phyloP scores from a whole-genome alignment of 2,888 invertebrate genomes.

The Tenthredo mesomela region DNA sequence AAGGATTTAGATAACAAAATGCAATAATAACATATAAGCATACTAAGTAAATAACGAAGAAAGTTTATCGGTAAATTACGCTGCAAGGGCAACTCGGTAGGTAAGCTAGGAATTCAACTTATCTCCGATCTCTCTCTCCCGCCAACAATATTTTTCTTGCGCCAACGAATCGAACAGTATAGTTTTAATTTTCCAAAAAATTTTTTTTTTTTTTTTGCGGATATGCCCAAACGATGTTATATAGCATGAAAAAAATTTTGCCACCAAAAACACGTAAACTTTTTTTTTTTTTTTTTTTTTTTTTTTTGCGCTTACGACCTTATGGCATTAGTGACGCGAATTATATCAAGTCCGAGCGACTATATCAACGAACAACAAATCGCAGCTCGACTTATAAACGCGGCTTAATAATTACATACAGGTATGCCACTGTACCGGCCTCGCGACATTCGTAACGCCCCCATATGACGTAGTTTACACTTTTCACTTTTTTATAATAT shows the following conservation, averaged over 20 bases:
- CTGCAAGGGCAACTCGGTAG: constrained; percentile 58
- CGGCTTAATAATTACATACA: constrained; percentile 33
- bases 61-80: constrained; percentile 50
- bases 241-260: too few relatives aligned
- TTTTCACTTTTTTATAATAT: constrained; percentile 36
- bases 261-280: too few relatives aligned
- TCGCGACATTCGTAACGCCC: constrained; percentile 22
- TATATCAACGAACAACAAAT: neutral
- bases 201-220: too few relatives aligned
- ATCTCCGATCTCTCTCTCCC: constrained; percentile 34
- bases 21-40: constrained; percentile 42
- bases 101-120: constrained; percentile 57
- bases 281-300: too few relatives aligned
- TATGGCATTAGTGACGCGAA: too few relatives aligned
- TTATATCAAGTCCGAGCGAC: neutral
- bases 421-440: neutral
- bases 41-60: constrained; percentile 35
- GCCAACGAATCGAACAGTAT: neutral
- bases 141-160: constrained; percentile 37
- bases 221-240: too few relatives aligned
- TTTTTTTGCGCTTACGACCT: too few relatives aligned
- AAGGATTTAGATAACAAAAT: constrained; percentile 49
- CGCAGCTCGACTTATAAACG: constrained; percentile 20
- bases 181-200: neutral
- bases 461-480: constrained; percentile 42